Base-by-base conservation (phyloP, 2,888 invertebrate species). In the Falcaria lacertinaria region DNA sequence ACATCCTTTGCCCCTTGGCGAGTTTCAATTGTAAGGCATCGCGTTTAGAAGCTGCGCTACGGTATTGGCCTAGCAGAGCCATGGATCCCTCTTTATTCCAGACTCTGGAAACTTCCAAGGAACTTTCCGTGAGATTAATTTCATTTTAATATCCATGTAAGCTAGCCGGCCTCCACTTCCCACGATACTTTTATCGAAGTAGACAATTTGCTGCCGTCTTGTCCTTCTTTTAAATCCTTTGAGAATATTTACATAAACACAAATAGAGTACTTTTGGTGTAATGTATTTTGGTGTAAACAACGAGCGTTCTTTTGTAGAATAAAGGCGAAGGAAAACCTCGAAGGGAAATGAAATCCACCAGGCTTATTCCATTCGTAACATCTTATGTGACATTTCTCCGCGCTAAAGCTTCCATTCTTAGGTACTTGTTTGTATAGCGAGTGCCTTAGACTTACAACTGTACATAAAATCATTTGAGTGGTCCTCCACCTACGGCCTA, bases 141-240 rank as follows among this genome's bases (percentile, higher is more conserved):
- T 80, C 80, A 83, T 80, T 77, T 80, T 81, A 69, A 81, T 78
- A 78, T 79, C 82, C 80, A 77, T 68, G 77, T 73, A 74, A 77
- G 83, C 78, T 77, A 76, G 70, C 68, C 71, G 69, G 63, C 65
- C 60, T 62, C 60, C 59, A 63, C 68, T 67, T 70, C 61, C 67
- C 65, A 64, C 63, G 56, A 47, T 67, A 63, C 64, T 69, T 69
- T 72, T 65, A 72, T 70, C 60, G 63, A 64, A 66, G 61, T 60
- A 63, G 72, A 69, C 63, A 65, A 65, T 69, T 71, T 62, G 53
- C 56, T 62, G 55, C 57, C 50, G n/a, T 45, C 54, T 60, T 47
- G 43, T 63, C 52, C n/a, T 54, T 40, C 55, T 53, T 52, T 69
- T 55, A 60, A 65, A 51, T 45, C 37, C 57, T 47, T 52, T 50